Percentiles rank a stretch among this genome's conserved stretches.
Conservation (phyloP, 1,140 invertebrate species). For the Argopecten irradians region DNA sequence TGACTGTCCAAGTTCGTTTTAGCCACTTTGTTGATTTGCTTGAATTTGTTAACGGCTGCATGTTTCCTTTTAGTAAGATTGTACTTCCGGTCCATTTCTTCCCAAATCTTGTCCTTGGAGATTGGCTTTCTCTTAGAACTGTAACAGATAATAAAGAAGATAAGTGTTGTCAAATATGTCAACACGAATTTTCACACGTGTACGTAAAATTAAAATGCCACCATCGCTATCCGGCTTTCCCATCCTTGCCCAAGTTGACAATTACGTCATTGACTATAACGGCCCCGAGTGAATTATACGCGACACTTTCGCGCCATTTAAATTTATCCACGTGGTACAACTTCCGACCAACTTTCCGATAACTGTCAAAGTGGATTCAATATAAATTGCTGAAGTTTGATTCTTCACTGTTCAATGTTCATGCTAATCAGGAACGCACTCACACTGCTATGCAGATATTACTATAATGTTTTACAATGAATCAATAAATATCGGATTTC, state of each 20-base stretch:
- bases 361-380: too few species aligned
- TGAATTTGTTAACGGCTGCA: neutral
- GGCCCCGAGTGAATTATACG: too few species aligned
- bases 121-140: neutral
- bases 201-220: neutral
- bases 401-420: neutral
- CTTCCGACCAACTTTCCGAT: too few species aligned
- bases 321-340: too few species aligned
- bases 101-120: neutral
- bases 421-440: too few species aligned
- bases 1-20: slow-evolving; percentile 19
- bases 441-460: too few species aligned
- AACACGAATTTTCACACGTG: too few species aligned
- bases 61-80: slow-evolving; percentile 31
- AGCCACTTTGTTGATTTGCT: slow-evolving; percentile 33
- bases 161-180: too few species aligned
- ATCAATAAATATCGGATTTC: too few species aligned
- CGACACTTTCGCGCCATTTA: too few species aligned
- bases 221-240: neutral
- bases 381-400: neutral
- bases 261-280: neutral
- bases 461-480: too few species aligned
- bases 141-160: neutral
- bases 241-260: neutral
- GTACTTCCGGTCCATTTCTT: slow-evolving; percentile 31